Evolutionary conservation across 2,113 vertebrate species (phyloP).

Genomic region (Cisticola juncidis): DNA sequence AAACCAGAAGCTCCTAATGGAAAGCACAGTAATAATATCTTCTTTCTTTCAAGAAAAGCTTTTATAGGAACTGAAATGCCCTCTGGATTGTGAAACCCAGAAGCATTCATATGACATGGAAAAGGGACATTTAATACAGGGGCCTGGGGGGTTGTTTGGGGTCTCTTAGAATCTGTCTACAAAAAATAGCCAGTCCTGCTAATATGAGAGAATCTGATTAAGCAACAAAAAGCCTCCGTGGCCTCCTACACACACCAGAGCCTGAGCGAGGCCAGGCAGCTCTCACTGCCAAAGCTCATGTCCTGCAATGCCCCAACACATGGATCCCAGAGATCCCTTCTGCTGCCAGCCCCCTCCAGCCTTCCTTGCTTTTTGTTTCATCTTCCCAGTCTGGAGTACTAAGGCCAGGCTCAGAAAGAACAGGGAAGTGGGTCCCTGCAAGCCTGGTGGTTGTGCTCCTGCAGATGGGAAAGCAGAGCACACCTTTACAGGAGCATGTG

Average conservation of each 20-base stretch:
- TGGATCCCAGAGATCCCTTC: background rate
- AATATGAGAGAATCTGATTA: background rate
- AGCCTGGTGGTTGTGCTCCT: background rate
- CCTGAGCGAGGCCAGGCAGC: background rate
- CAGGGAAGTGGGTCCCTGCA: background rate
- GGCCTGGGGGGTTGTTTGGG: conserved; percentile 4
- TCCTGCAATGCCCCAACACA: background rate
- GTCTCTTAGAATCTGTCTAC: background rate
- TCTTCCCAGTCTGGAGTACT: background rate
- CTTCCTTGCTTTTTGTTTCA: background rate
- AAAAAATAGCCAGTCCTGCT: background rate
- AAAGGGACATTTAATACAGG: background rate
- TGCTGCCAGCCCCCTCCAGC: background rate
- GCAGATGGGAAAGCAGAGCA: background rate
- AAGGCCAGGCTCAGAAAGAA: background rate
- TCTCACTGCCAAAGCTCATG: background rate
- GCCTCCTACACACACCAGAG: background rate
- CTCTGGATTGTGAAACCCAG: conserved; percentile 45
- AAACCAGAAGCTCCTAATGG: conserved; percentile 51
- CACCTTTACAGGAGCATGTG: background rate
- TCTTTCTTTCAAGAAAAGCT: conserved; percentile 46
- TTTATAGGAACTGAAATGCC: conserved; percentile 46
- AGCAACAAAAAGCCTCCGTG: background rate
- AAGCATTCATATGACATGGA: background rate
- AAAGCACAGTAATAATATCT: conserved; percentile 33